Evolutionary conservation across 2,113 vertebrate genomes (phyloP).

Genomic region (Monopterus albus): DNA sequence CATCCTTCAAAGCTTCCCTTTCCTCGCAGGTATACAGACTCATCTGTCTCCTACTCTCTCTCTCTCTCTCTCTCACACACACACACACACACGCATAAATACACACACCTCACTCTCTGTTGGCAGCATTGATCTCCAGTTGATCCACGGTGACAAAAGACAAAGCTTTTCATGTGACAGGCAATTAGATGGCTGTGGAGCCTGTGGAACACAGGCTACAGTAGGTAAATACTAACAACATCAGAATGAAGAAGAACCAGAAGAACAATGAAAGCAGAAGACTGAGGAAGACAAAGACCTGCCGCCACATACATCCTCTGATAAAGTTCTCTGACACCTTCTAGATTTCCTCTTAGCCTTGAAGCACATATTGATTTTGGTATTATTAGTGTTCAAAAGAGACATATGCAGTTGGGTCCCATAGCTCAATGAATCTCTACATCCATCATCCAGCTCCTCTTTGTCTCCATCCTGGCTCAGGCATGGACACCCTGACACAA

Average conservation of each 20-base stretch:
- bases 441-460: constrained; percentile 28
- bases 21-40: constrained; percentile 62
- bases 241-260: no score
- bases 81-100: neutral
- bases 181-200: constrained; percentile 70
- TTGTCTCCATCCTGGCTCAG: constrained; percentile 14
- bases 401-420: constrained; percentile 31
- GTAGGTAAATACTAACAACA: constrained; percentile 46
- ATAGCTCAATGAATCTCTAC: constrained; percentile 22
- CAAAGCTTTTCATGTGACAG: constrained; percentile 78
- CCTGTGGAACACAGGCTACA: constrained; percentile 22
- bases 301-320: neutral
- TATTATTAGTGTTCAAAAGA: constrained; percentile 58
- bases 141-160: constrained; percentile 74
- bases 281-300: neutral
- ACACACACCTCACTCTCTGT: constrained; percentile 29
- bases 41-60: constrained; percentile 27
- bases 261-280: constrained; percentile 6
- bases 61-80: neutral
- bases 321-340: constrained; percentile 7
- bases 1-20: constrained; percentile 57
- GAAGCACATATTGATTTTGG: constrained; percentile 48
- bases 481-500: neutral
- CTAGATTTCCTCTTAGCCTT: constrained; percentile 19
- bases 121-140: constrained; percentile 69